Conservation (phyloP, 1,140 invertebrate genomes). For the Battus philenor region DNA sequence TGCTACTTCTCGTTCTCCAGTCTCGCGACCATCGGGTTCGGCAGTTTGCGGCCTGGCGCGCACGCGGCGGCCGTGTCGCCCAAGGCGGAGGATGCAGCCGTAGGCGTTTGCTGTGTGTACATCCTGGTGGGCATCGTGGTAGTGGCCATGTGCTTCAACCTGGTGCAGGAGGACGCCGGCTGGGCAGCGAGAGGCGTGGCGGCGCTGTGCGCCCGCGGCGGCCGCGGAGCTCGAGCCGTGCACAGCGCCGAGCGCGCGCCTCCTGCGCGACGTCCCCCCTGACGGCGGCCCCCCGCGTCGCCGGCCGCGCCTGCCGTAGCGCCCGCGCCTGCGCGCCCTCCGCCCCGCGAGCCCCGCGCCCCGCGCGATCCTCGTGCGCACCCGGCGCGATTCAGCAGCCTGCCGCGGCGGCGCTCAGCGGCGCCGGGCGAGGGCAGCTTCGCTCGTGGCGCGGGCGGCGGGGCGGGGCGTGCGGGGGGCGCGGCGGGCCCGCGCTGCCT, state of each 20-base stretch:
- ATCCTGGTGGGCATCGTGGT: conserved; percentile 95
- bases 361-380: conserved; percentile 87
- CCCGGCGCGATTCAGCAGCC: conserved; percentile 80
- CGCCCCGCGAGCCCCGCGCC: conserved; percentile 80
- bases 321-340: conserved; percentile 80
- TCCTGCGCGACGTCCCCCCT: conserved; percentile 60
- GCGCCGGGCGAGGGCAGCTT: too few relatives aligned
- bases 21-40: conserved; percentile 93
- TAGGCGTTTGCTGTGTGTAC: conserved; percentile 89
- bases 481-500: too few relatives aligned
- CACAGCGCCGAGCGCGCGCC: conserved; percentile 58
- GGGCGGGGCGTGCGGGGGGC: too few relatives aligned
- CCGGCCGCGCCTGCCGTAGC: conserved; percentile 57
- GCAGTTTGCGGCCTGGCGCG: conserved; percentile 85
- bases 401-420: conserved; percentile 86
- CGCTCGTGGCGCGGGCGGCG: too few relatives aligned
- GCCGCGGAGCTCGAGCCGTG: conserved; percentile 50
- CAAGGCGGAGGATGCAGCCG: conserved; percentile 84
- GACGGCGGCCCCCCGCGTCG: conserved; percentile 79
- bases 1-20: too few relatives aligned
- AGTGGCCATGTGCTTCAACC: too few relatives aligned
- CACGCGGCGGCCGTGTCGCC: conserved; percentile 82
- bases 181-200: conserved; percentile 78
- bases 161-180: conserved; percentile 95
- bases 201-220: conserved; percentile 47